Evolutionary conservation across 2,797 vertebrate species (phyloP).

Genomic region (Morelia viridis): DNA sequence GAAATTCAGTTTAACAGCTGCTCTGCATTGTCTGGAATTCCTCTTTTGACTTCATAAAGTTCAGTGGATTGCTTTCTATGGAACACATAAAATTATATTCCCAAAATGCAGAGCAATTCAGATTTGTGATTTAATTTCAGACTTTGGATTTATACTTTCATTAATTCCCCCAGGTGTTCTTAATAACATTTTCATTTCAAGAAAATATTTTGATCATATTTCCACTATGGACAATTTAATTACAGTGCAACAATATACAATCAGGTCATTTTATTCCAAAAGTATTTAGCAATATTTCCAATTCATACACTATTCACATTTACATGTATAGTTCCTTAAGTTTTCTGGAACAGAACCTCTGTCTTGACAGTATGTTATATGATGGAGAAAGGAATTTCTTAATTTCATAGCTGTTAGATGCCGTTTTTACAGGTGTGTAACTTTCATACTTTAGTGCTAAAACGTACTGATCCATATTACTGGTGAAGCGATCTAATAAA

Average conservation of each 20-base stretch:
- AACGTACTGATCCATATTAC: constrained; percentile 74
- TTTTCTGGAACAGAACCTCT: constrained; percentile 67
- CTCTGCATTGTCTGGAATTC: constrained; percentile 58
- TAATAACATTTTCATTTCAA: constrained; percentile 64
- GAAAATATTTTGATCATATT: constrained; percentile 65
- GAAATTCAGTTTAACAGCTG: constrained; percentile 55
- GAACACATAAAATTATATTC: constrained; percentile 48
- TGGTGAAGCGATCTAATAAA: constrained; percentile 74
- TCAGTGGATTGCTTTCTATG: constrained; percentile 63
- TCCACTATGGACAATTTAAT: constrained; percentile 55
- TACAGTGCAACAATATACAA: constrained; percentile 47
- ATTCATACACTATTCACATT: constrained; percentile 61
- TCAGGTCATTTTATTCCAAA: constrained; percentile 62
- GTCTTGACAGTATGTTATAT: constrained; percentile 69
- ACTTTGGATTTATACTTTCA: constrained; percentile 58
- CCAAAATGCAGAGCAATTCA: constrained; percentile 40
- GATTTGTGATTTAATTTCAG: constrained; percentile 37
- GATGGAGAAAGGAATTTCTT: constrained; percentile 68
- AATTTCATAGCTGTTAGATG: constrained; percentile 74
- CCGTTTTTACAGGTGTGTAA: constrained; percentile 72
- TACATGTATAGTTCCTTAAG: constrained; percentile 69
- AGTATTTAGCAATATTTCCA: constrained; percentile 65
- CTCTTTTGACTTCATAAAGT: constrained; percentile 54
- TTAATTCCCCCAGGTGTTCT: constrained; percentile 57
- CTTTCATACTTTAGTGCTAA: constrained; percentile 74